Base-by-base conservation (phyloP, 2,113 vertebrate species). In the Pseudorectes ferrugineus region DNA sequence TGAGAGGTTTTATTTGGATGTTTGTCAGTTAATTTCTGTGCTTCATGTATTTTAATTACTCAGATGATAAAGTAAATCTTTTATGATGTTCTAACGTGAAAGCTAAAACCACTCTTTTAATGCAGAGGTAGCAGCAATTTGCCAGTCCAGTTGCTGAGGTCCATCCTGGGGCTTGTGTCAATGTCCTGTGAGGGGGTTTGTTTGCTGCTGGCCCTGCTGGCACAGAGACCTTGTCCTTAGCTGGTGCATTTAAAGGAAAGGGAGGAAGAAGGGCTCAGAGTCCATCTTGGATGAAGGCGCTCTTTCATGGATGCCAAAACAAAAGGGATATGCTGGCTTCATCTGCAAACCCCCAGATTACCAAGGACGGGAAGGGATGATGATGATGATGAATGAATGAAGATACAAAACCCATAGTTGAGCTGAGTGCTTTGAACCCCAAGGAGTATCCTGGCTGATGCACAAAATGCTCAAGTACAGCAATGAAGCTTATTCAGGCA, bases 1-100 rank as follows among this genome's bases (percentile, higher is more conserved):
- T 73, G 84, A 91, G 84, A 80, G 76, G 45, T 85, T 95, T 95
- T 88, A 82, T 82, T 65, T 93, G 81, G 43, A 17, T 82, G 67
- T 82, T 88, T 79, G 48, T 72, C 74, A 63, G 78, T 67, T 88
- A 33, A 70, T 72, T 90, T 45, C 93, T 85, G 74, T 68, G 82
- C 66, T 78, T 79, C 28, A 3, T 3, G 2, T 85, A 10, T 85
- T 93, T 92, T 72, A 92, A 93, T 85, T 90, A 52, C 43, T 51
- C 70, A 35, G 66, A 18, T 5, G 29, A 75, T 63, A 88, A 87
- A 92, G 57, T 48, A n/a, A 88, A 67, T 51, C 19, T 67, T 94
- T 83, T 72, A 88, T 76, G 66, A 38, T 63, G 52, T 46, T 67
- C 40, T 51, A 58, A 62, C 45, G 23, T 21, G 74, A 43, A 61